A percentile compares a stretch with the other conserved stretches of the same genome.
Conservation (phyloP, 2,797 vertebrate genomes). For the Siniperca obscura region DNA sequence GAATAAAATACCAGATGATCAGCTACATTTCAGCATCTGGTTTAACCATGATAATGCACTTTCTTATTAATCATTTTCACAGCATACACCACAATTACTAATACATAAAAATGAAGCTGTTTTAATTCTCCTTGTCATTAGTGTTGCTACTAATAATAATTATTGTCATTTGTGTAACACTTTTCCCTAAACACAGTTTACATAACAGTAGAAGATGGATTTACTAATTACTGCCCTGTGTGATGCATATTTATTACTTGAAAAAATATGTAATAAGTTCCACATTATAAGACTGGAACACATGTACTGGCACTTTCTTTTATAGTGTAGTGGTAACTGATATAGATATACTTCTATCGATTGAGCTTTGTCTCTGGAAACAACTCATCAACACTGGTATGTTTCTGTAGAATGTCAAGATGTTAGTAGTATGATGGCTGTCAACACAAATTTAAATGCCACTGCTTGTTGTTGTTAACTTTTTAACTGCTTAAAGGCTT, state of each 20-base stretch:
- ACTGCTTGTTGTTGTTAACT: conserved; percentile 70
- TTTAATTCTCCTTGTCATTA: conserved; percentile 47
- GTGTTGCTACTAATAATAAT: conserved; percentile 46
- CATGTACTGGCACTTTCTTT: background rate
- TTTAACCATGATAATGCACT: conserved; percentile 33
- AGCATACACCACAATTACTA: conserved; percentile 30
- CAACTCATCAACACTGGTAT: conserved; percentile 70
- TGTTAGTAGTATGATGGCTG: conserved; percentile 75
- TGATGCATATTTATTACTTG: conserved; percentile 34
- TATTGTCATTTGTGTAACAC: conserved; percentile 34
- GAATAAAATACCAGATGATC: conserved; percentile 46
- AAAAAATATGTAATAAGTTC: conserved; percentile 22
- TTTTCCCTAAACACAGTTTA: conserved; percentile 49
- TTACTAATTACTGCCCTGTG: conserved; percentile 32
- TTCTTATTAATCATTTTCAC: conserved; percentile 44
- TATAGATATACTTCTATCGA: background rate
- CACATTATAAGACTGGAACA: conserved; percentile 10
- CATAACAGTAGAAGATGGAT: conserved; percentile 48
- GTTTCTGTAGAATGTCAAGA: conserved; percentile 74
- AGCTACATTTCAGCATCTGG: conserved; percentile 24
- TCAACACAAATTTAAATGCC: conserved; percentile 68
- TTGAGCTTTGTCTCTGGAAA: conserved; percentile 18
- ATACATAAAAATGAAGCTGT: conserved; percentile 12
- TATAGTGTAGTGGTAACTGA: background rate
- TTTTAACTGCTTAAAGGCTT: conserved; percentile 85